Evolutionary conservation across 2,113 vertebrate genomes (phyloP).

Genomic region (Empidonax traillii): DNA sequence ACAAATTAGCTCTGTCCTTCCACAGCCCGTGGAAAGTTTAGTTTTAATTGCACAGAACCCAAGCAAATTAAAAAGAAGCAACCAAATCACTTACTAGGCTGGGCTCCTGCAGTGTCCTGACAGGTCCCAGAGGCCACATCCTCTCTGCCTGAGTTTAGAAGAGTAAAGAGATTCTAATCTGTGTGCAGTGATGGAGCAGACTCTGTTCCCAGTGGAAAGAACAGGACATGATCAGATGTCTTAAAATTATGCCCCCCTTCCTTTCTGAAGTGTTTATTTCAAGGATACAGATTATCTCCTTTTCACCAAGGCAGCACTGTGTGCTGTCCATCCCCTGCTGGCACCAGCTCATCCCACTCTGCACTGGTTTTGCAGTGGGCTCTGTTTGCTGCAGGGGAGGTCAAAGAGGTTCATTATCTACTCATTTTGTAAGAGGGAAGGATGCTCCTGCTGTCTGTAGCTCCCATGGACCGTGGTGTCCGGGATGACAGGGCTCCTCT

Average conservation of each 20-base stretch:
- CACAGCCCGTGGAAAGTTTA: background rate
- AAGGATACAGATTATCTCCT: background rate
- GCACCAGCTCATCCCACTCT: background rate
- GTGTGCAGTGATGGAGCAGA: background rate
- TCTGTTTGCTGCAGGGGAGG: background rate
- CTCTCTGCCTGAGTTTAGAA: background rate
- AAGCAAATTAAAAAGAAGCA: conserved; percentile 54
- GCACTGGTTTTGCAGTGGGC: background rate
- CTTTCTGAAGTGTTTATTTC: background rate
- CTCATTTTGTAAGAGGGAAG: background rate
- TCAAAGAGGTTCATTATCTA: background rate
- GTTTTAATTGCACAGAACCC: conserved; percentile 48
- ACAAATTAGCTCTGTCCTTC: conserved; percentile 29
- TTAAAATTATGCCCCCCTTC: background rate
- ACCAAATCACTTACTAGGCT: background rate
- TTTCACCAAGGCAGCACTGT: accelerated
- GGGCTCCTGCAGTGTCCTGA: background rate
- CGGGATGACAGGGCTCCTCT: background rate
- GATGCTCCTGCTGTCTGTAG: background rate
- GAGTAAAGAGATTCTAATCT: background rate
- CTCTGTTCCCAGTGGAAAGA: background rate
- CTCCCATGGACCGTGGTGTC: accelerated
- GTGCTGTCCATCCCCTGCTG: background rate
- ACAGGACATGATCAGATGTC: background rate
- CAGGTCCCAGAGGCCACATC: conserved; percentile 4